These are phyloP conservation scores for Athrips mouffetella DNA, from an alignment of 2,888 invertebrate genomes.

Conservation along the genomic window DNA sequence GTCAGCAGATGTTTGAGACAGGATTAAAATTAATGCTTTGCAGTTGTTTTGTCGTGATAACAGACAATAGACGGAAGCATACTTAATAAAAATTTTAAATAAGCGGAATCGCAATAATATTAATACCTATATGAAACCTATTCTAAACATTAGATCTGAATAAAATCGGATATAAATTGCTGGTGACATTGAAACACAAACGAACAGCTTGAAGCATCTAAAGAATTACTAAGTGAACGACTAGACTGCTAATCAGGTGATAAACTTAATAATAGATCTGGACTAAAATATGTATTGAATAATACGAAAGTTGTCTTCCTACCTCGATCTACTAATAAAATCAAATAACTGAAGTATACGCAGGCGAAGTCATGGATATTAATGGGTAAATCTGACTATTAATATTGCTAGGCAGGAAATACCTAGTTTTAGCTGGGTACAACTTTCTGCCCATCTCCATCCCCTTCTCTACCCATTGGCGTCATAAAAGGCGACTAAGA, in stretches of 20 bases:
- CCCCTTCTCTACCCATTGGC: no score
- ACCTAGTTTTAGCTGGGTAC: no score
- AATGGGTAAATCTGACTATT: no score
- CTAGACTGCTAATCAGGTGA: constrained; percentile 1
- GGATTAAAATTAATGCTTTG: constrained; percentile 20
- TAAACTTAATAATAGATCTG: background rate
- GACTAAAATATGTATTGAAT: background rate
- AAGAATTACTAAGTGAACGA: constrained; percentile 5
- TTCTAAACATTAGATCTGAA: background rate
- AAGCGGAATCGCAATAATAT: no score
- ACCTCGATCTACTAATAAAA: no score
- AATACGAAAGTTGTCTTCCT: no score
- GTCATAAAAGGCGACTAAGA: no score
- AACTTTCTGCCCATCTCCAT: no score
- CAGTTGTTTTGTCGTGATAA: constrained; percentile 1
- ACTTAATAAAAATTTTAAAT: background rate
- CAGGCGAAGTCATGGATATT: no score
- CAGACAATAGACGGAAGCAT: constrained; percentile 6
- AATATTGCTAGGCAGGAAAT: no score
- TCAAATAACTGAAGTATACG: no score
- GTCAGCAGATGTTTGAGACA: constrained; percentile 32
- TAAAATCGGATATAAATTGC: background rate
- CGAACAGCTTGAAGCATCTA: background rate
- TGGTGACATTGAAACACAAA: constrained; percentile 3
- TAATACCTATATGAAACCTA: no score